Base-by-base conservation (phyloP, 2,797 vertebrate genomes). In the Hemibagrus guttatus region DNA sequence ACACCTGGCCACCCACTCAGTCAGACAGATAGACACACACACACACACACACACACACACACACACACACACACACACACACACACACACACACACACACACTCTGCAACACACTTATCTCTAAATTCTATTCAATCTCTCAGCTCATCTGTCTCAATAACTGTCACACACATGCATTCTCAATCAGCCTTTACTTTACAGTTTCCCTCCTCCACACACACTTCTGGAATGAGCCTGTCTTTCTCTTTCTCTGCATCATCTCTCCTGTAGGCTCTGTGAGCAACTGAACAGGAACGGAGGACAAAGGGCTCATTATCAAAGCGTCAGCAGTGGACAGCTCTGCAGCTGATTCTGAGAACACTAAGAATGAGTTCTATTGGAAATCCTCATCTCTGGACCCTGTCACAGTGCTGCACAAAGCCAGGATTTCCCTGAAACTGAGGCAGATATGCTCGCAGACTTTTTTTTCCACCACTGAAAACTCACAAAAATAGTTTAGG, bases 221-320 rank as follows among this genome's bases (percentile, higher is more conserved):
- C 76, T 54, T 74, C 78, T 83, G 80, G 76, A 86, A 84, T 84
- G 82, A 52, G 56, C 71, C 84, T 85, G 76, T 85, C 83, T 84
- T 56, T 54, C 76, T 76, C 64, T 87, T 85, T 82, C 39, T 85
- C 78, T 82, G 85, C 83, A 82, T 82, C 80, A 82, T 87, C 88
- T 87, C 69, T 76, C 71, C 83, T 76, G 66, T 78, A 69, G 74
- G 85, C 75, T 74, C 28, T 64, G 74, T 81, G 81, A 64, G 81
- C 74, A 59, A 81, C 56, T 85, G 83, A 89, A 64, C 75, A 80
- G 85, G 88, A 85, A 66, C 49, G 71, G 69, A 69, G 84, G 78
- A 87, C 88, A 82, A 87, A 85, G 85, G 78, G 88, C 68, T 81
- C 87, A 87, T 89, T 89, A 83, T 89, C 87, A 83, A 88, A 88